Base-by-base conservation (phyloP, 2,888 invertebrate species). In the Sycophila texana region DNA sequence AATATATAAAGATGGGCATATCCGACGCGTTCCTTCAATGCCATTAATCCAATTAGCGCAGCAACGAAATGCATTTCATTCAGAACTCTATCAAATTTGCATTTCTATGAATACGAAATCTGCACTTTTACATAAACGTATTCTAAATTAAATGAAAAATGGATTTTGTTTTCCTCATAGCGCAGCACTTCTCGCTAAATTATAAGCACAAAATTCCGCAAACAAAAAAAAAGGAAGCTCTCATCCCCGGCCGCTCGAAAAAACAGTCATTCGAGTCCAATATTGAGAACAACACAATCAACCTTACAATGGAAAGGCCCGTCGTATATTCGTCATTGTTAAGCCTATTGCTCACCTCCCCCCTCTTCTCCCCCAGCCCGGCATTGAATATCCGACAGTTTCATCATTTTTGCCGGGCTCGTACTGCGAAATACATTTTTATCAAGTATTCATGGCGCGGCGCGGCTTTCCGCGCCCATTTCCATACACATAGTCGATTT, bases 381-480 rank as follows among this genome's bases (percentile, higher is more conserved):
- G 63, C 39, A 63, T 63, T 18, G 63, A 61, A 61, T 22, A 12
- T 7, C 63, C 4, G 5, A 12, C 63, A 53, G 63, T 63, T 63
- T 63, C 63, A 63, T 63, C 63, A 63, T 63, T 47, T 63, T 53
- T 53, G 16, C 53, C 53, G n/a, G 53, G 13, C 63, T 10, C 60
- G 60, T 47, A 13, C 63, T 12, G 18, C 53, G 14, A 53, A 22
- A 63, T 18, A 12, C 63, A 10, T 63, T 63, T 53, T 51, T 67
- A 55, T 68, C 18, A 68, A 68, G 55, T 68, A 68, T 68, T 68
- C 68, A 68, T 68, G 55, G 30, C 68, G 16, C 26, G 13, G n/a
- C 39, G 53, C n/a, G 53, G 53, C 53, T 53, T 53, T 53, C 53
- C 26, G 60, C 22, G 26, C 26, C 60, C 26, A 53, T 72, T 72